Conservation (phyloP, 2,888 invertebrate genomes). For the Dasypogon diadema region DNA sequence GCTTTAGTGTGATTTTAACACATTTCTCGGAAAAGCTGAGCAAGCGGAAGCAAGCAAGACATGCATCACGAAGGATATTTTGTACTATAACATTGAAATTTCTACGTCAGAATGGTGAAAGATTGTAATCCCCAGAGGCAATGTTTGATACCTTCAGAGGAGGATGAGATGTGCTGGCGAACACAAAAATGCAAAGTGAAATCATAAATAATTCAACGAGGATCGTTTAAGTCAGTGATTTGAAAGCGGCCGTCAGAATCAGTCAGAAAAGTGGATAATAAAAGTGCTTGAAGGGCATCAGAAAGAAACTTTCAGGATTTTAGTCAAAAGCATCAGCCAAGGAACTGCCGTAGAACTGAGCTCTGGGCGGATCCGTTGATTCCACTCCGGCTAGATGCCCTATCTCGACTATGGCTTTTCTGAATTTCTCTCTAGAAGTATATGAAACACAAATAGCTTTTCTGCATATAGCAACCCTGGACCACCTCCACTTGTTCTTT, state of each 20-base stretch:
- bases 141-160: neutral
- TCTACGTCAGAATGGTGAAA: neutral
- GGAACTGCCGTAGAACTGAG: no score
- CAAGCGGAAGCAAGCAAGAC: no score
- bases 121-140: neutral
- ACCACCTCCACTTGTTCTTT: no score
- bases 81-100: neutral
- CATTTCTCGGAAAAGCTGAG: no score
- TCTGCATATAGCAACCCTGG: neutral
- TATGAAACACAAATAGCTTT: neutral
- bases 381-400: no score
- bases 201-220: constrained; percentile 18
- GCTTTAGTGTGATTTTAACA: no score
- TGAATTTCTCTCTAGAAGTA: no score
- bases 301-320: neutral
- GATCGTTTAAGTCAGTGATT: neutral
- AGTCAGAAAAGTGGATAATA: neutral
- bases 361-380: no score
- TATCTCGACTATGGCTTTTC: no score
- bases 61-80: neutral
- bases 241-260: neutral
- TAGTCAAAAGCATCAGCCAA: neutral
- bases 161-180: neutral
- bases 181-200: constrained; percentile 1
- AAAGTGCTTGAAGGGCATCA: neutral